A percentile compares a stretch with the other conserved stretches of the same genome.
Evolutionary conservation across 1,140 invertebrate species (phyloP).

Genomic region (Choristoneura fumiferana): DNA sequence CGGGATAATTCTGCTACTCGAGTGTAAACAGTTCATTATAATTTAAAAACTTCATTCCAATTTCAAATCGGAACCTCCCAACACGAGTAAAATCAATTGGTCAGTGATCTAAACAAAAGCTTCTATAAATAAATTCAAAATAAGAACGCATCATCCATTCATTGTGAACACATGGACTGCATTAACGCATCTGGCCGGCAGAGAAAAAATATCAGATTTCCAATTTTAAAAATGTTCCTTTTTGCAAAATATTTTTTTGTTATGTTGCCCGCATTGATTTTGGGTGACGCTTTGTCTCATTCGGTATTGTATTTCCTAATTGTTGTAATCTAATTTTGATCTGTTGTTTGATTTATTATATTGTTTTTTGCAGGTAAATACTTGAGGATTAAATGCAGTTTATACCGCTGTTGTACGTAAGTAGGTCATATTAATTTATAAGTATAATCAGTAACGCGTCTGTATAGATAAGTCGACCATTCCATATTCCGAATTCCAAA

Average conservation of each 20-base stretch:
- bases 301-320: conserved; percentile 2
- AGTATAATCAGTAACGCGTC: too few species aligned
- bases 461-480: too few species aligned
- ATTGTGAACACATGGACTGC: conserved; percentile 40
- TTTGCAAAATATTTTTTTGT: conserved; percentile 39
- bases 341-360: background rate
- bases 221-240: conserved; percentile 26
- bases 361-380: conserved; percentile 13
- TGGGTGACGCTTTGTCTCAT: conserved; percentile 10
- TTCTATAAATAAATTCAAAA: conserved; percentile 18
- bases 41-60: background rate
- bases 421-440: too few species aligned
- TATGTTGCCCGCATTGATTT: conserved; percentile 20
- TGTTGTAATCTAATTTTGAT: background rate
- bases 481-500: too few species aligned
- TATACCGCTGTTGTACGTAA: background rate
- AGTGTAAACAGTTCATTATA: too few species aligned
- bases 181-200: conserved; percentile 43
- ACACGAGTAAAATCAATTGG: conserved; percentile 16
- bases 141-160: conserved; percentile 8
- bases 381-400: background rate
- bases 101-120: conserved; percentile 15
- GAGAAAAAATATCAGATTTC: conserved; percentile 48
- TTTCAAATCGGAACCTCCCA: conserved; percentile 1
- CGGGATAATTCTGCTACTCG: too few species aligned